These are phyloP conservation scores for Heteromormyrus szaboi DNA, from an alignment of 2,797 vertebrate species.

Conservation along the genomic window DNA sequence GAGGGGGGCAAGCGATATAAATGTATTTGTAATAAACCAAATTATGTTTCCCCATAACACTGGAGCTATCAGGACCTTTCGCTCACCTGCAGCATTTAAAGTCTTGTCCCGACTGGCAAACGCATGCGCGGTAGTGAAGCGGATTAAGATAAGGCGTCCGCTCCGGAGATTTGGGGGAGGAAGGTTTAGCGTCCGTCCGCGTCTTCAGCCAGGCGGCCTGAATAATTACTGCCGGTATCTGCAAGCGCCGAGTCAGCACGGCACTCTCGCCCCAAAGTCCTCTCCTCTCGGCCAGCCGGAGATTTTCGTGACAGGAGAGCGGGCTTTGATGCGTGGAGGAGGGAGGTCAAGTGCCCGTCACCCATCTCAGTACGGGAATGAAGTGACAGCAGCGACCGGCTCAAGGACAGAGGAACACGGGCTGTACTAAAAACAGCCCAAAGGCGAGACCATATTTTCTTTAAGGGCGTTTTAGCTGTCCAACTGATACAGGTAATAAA, in stretches of 20 bases:
- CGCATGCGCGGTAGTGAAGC: not conserved
- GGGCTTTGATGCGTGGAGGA: not conserved
- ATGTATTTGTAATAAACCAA: not conserved
- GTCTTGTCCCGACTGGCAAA: not conserved
- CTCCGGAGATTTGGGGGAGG: not conserved
- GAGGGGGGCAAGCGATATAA: not conserved
- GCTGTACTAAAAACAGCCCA: not conserved
- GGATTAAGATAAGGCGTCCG: constrained; percentile 1
- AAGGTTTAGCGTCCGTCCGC: not conserved
- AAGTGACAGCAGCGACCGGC: not conserved
- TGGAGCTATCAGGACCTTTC: not conserved
- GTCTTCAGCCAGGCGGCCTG: not conserved
- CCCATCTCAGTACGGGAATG: not conserved
- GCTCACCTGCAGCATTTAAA: not conserved
- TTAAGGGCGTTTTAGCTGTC: not conserved
- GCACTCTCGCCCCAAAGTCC: not conserved
- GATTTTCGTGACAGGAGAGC: not conserved
- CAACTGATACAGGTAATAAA: not conserved
- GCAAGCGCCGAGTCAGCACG: not conserved
- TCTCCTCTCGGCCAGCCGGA: not conserved
- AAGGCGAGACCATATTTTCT: not conserved
- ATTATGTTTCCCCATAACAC: not conserved
- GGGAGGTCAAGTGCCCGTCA: not conserved
- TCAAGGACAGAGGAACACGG: not conserved
- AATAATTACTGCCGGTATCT: not conserved